phyloP scores from a whole-genome alignment of 2,888 invertebrate genomes.

The Sinhomidia bicolor region DNA sequence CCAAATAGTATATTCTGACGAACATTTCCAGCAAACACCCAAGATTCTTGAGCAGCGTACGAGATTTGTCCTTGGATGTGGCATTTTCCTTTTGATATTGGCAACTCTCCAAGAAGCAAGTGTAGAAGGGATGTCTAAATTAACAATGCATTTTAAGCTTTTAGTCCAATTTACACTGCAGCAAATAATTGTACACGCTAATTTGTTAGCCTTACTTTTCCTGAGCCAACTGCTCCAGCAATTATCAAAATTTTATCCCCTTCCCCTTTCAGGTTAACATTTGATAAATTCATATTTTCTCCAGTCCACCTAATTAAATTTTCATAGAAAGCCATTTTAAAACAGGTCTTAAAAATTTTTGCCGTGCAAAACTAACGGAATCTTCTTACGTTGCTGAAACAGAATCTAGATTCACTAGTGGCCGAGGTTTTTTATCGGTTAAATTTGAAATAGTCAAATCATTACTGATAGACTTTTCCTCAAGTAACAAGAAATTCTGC shows the following conservation, averaged over 20 bases:
- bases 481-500: conserved; percentile 50
- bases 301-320: conserved; percentile 66
- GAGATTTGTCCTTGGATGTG: conserved; percentile 82
- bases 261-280: conserved; percentile 60
- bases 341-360: too few relatives aligned
- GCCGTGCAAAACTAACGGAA: too few relatives aligned
- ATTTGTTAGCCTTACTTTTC: conserved; percentile 45
- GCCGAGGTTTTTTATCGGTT: not conserved
- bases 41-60: conserved; percentile 83
- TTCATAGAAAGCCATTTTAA: not conserved
- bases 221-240: conserved; percentile 77
- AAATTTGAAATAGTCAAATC: not conserved
- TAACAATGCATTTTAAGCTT: too few relatives aligned
- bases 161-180: too few relatives aligned
- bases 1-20: conserved; percentile 97
- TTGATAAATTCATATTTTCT: conserved; percentile 63
- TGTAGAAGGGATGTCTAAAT: conserved; percentile 75
- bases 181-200: too few relatives aligned
- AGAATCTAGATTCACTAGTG: conserved; percentile 23
- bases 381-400: conserved; percentile 55
- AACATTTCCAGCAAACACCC: conserved; percentile 90
- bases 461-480: conserved; percentile 82
- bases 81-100: conserved; percentile 82
- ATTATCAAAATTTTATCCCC: conserved; percentile 75
- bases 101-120: conserved; percentile 83